Conservation (phyloP, 2,113 vertebrate species). For the Benitochromis conjunctus region DNA sequence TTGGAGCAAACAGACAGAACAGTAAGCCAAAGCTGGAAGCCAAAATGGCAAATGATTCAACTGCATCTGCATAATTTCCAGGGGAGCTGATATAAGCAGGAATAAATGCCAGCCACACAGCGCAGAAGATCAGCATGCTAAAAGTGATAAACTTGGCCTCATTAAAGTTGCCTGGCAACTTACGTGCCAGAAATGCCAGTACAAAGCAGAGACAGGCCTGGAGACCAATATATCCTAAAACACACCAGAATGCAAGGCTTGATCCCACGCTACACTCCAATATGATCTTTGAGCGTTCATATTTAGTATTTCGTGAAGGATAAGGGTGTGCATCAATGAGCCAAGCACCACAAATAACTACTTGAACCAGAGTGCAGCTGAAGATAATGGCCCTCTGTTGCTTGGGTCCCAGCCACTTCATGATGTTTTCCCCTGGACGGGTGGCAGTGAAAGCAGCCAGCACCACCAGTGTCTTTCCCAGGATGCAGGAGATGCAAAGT, state of each 20-base stretch:
- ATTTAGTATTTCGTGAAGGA: conserved; percentile 47
- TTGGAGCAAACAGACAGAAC: conserved; percentile 68
- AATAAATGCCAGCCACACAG: conserved; percentile 67
- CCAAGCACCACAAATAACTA: conserved; percentile 63
- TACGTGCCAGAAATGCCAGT: conserved; percentile 63
- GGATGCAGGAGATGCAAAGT: conserved; percentile 69
- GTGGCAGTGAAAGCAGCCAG: conserved; percentile 66
- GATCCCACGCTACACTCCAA: conserved; percentile 63
- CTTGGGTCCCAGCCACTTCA: conserved; percentile 68
- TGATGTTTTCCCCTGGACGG: conserved; percentile 61
- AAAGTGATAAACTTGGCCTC: conserved; percentile 63
- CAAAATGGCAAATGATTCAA: conserved; percentile 73
- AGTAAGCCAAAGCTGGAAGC: conserved; percentile 71
- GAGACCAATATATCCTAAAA: conserved; percentile 66
- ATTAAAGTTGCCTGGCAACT: conserved; percentile 57
- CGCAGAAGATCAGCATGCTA: conserved; percentile 70
- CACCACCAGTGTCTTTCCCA: conserved; percentile 71
- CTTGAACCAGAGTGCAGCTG: conserved; percentile 54
- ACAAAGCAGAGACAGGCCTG: conserved; percentile 62
- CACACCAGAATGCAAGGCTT: conserved; percentile 63
- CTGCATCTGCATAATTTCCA: conserved; percentile 69
- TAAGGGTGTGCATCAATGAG: conserved; percentile 53
- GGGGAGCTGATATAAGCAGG: conserved; percentile 71
- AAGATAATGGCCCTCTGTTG: conserved; percentile 66
- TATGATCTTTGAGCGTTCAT: conserved; percentile 56